A percentile compares a stretch with the other conserved stretches of the same genome.
phyloP scores from a whole-genome alignment of 2,113 vertebrate species.

The Pao palembangensis region DNA sequence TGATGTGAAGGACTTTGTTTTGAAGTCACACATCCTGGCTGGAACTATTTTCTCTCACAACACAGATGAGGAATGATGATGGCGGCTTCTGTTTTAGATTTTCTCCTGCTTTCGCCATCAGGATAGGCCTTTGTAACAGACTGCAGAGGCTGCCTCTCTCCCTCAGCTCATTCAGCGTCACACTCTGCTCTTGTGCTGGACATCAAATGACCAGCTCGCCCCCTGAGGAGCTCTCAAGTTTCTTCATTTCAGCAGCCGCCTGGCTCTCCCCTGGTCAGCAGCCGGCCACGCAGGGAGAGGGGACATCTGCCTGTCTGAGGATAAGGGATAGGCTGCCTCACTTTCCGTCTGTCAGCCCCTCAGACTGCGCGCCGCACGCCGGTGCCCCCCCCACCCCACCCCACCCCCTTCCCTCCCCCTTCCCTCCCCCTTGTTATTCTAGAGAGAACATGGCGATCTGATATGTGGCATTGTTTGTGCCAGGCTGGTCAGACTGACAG shows the following conservation, averaged over 20 bases:
- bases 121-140: conserved; percentile 73
- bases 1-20: background rate
- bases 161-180: conserved; percentile 76
- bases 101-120: conserved; percentile 53
- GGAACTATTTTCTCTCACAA: conserved; percentile 35
- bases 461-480: conserved; percentile 70
- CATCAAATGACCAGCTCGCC: conserved; percentile 93
- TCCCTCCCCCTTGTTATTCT: conserved; percentile 72
- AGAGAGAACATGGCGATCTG: conserved; percentile 62
- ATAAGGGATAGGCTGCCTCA: conserved; percentile 83
- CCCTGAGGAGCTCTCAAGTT: conserved; percentile 94
- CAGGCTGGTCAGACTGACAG: conserved; percentile 52
- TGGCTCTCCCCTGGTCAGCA: conserved; percentile 79
- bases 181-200: conserved; percentile 85
- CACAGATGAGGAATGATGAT: conserved; percentile 53
- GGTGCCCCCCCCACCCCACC: conserved; percentile 49
- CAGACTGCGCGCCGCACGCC: conserved; percentile 70
- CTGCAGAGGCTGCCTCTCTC: conserved; percentile 72
- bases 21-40: background rate
- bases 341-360: conserved; percentile 77
- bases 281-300: conserved; percentile 81
- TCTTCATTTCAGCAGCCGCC: conserved; percentile 92
- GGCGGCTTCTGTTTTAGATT: background rate
- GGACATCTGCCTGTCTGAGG: conserved; percentile 98
- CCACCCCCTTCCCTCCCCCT: too few relatives aligned